Conservation (phyloP, 2,113 vertebrate genomes). For the Vimba vimba region DNA sequence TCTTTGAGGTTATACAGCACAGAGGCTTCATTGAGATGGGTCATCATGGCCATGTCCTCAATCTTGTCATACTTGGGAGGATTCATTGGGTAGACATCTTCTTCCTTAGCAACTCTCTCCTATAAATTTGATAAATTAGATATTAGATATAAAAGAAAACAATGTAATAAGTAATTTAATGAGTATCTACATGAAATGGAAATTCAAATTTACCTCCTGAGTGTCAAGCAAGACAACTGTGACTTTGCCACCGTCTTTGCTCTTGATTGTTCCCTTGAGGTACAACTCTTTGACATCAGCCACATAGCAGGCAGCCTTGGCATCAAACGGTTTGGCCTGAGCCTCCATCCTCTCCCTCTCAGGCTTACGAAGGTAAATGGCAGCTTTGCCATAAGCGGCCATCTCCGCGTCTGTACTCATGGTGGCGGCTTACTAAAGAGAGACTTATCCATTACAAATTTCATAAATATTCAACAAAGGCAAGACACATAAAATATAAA, state of each 20-base stretch:
- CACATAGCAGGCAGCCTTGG: slow-evolving; percentile 79
- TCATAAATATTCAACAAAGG: too few relatives aligned
- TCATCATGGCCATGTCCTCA: slow-evolving; percentile 86
- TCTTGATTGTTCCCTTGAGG: slow-evolving; percentile 76
- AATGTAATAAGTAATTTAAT: background rate
- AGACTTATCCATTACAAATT: too few relatives aligned
- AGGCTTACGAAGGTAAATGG: slow-evolving; percentile 50
- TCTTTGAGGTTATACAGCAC: slow-evolving; percentile 87
- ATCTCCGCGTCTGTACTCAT: slow-evolving; percentile 35
- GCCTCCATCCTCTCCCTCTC: slow-evolving; percentile 20
- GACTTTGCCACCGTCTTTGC: slow-evolving; percentile 72
- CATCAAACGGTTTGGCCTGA: slow-evolving; percentile 67
- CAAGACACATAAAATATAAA: too few relatives aligned
- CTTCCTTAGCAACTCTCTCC: slow-evolving; percentile 64
- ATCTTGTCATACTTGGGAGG: slow-evolving; percentile 83
- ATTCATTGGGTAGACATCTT: slow-evolving; percentile 75
- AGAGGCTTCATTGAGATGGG: slow-evolving; percentile 79
- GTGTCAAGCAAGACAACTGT: slow-evolving; percentile 66
- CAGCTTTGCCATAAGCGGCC: slow-evolving; percentile 65
- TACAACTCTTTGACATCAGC: slow-evolving; percentile 73
- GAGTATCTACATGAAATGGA: background rate
- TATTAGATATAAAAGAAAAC: too few relatives aligned
- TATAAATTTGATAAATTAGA: too few relatives aligned
- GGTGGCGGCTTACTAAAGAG: slow-evolving; percentile 37
- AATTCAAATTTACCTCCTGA: slow-evolving; percentile 11